phyloP scores from a whole-genome alignment of 2,797 vertebrate genomes.

The Peromyscus attwateri region DNA sequence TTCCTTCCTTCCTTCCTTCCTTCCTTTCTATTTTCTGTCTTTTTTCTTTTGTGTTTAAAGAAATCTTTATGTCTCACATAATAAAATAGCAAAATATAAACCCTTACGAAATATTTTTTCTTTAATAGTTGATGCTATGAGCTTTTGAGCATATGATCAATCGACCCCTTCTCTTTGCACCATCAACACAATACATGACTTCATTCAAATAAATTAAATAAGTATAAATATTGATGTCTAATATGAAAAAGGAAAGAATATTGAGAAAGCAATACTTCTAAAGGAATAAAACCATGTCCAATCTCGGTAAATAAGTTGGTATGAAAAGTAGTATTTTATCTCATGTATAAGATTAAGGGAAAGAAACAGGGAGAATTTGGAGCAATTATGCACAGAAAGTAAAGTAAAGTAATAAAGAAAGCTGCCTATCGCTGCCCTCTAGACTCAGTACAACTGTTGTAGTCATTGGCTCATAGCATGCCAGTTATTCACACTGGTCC shows the following conservation, averaged over 20 bases:
- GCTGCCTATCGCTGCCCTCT: not conserved
- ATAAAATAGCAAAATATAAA: constrained; percentile 53
- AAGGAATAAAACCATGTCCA: not conserved
- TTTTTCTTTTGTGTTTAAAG: constrained; percentile 51
- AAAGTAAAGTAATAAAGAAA: not conserved
- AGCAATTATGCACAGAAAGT: not conserved
- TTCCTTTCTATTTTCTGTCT: too few relatives aligned
- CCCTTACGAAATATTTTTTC: constrained; percentile 48
- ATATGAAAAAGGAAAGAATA: not conserved
- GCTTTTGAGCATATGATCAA: not conserved
- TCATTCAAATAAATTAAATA: constrained; percentile 46
- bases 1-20: fast-evolving
- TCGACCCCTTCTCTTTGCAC: not conserved
- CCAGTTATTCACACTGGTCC: too few relatives aligned
- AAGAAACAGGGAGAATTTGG: not conserved
- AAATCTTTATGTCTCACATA: constrained; percentile 64
- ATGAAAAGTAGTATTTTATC: not conserved
- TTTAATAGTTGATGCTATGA: not conserved
- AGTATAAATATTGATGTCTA: not conserved
- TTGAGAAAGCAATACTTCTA: not conserved
- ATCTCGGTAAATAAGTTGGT: not conserved
- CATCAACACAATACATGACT: not conserved
- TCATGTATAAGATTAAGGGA: not conserved
- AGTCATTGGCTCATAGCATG: not conserved
- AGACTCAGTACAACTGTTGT: not conserved